phyloP scores from a whole-genome alignment of 2,888 invertebrate genomes.

The Sminthurides aquaticus region DNA sequence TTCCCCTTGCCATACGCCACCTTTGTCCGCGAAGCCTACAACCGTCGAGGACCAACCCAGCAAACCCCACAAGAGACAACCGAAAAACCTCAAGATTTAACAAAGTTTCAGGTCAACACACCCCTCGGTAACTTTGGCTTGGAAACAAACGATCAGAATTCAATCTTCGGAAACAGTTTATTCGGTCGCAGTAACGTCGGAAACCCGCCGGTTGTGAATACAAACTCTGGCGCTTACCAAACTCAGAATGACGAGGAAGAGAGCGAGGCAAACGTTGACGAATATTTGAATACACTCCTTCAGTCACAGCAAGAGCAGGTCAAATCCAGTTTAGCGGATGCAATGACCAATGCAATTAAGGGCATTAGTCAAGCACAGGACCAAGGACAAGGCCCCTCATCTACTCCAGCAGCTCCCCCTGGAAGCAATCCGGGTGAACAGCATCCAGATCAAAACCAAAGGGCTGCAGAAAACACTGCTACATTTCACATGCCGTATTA shows the following conservation, averaged over 20 bases:
- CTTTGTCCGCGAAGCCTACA: conserved; percentile 8
- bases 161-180: not conserved
- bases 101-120: conserved; percentile 6
- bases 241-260: not conserved
- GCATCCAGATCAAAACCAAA: not conserved
- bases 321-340: not conserved
- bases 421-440: not conserved
- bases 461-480: not conserved
- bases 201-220: not conserved
- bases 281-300: not conserved
- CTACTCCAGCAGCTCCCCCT: not conserved
- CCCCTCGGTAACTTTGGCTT: conserved; percentile 5
- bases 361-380: not conserved
- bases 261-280: not conserved
- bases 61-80: not conserved
- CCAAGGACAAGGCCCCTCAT: not conserved
- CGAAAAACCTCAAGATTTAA: not conserved
- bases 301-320: not conserved
- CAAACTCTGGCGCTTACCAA: not conserved
- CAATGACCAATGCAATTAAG: not conserved
- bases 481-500: not conserved
- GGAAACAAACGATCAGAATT: not conserved
- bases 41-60: not conserved
- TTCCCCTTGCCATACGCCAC: conserved; percentile 18
- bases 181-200: conserved; percentile 13